These are phyloP conservation scores for Aythya baeri DNA, from an alignment of 2,113 vertebrate genomes.

Conservation along the genomic window DNA sequence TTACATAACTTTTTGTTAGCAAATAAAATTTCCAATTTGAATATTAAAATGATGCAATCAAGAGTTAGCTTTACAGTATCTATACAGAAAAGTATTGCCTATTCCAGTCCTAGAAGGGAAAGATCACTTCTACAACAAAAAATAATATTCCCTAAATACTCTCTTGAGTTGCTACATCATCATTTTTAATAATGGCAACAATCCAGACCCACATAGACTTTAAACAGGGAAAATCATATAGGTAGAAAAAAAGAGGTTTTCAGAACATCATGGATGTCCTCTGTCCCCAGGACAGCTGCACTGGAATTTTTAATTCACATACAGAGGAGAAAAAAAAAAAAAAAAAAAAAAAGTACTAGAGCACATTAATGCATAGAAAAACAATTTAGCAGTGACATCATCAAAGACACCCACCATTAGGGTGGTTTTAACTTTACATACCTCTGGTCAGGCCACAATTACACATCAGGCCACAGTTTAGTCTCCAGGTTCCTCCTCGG, in stretches of 20 bases:
- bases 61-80: background rate
- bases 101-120: background rate
- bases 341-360: fast-evolving
- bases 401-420: background rate
- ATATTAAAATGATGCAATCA: background rate
- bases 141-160: background rate
- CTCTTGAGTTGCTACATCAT: background rate
- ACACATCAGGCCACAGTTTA: background rate
- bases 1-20: background rate
- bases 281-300: background rate
- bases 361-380: background rate
- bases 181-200: background rate
- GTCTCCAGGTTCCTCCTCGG: background rate
- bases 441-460: background rate
- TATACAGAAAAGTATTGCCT: background rate
- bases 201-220: background rate
- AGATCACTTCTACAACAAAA: background rate
- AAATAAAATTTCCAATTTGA: background rate
- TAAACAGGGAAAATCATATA: background rate
- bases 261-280: background rate
- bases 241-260: background rate
- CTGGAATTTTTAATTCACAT: background rate
- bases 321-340: background rate
- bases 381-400: background rate
- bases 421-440: background rate